phyloP scores from a whole-genome alignment of 2,888 invertebrate genomes.

The Siphlonurus alternatus region DNA sequence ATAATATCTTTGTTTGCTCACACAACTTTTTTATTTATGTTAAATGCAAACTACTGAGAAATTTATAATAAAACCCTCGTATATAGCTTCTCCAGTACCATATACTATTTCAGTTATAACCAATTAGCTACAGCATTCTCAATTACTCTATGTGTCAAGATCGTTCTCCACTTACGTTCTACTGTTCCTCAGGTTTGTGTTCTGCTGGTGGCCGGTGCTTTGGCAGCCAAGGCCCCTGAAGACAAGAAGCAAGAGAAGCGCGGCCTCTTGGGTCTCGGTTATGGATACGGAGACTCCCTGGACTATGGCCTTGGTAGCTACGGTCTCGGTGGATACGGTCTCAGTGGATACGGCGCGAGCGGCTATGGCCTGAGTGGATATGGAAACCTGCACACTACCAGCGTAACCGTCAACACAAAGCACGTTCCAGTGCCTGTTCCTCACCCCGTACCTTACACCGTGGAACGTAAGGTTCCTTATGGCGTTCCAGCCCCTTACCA shows the following conservation, averaged over 20 bases:
- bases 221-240: conserved; percentile 16
- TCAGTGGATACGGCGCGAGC: no score
- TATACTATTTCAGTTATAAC: no score
- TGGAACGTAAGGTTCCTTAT: conserved; percentile 18
- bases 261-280: conserved; percentile 5
- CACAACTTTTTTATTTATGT: no score
- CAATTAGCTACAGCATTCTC: no score
- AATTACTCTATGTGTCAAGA: no score
- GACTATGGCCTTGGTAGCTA: not conserved
- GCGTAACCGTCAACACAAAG: not conserved
- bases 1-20: no score
- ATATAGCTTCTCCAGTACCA: no score
- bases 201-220: not conserved
- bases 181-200: not conserved
- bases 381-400: not conserved
- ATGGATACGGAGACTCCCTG: conserved; percentile 5
- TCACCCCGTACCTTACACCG: conserved; percentile 13
- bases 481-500: conserved; percentile 19
- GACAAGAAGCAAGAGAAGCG: conserved; percentile 7
- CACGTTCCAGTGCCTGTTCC: not conserved
- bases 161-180: no score
- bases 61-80: no score
- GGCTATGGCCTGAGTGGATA: not conserved
- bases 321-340: no score
- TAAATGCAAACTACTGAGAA: no score